Evolutionary conservation across 2,113 vertebrate genomes (phyloP), one percentile per base, ranked within the genome.

Genomic region (Oriolus oriolus): DNA sequence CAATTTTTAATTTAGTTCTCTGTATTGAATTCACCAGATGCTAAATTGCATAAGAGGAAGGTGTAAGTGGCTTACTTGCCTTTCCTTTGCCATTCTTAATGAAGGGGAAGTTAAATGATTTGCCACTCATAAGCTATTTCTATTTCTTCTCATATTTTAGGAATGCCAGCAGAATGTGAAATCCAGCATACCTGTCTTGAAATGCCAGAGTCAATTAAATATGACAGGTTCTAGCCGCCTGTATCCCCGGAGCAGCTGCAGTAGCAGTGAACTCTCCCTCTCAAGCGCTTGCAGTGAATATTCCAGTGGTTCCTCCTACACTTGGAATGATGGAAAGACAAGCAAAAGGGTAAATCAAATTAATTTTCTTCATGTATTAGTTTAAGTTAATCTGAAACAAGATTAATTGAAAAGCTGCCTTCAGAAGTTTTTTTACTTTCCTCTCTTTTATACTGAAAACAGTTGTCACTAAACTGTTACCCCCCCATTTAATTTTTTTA

Each of bases 281-380:
- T 99, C 99, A 6, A 99, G 99, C 59, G 98, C 98, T 50, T 99
- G 99, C 98, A 99, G 99, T 16, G 99, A 99, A 96, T 98, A 98
- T 97, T 99, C 99, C 98, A 99, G 99, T 11, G 97, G 99, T 94
- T 99, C 99, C 26, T 99, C 99, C 33, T 98, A 97, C 94, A 99
- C 99, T 14, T 99, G 99, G 98, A 99, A 98, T 52, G 98, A 99
- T 50, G 98, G 98, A 71, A 98, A 98, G 93, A 98, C 98, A 87
- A 98, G 98, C 90, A 98, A 98, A 98, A 98, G 97, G 98, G 99
- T 99, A 98, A 97, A 91, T 49, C 24, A 41, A 57, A 53, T 90
- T 57, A 33, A 71, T 94, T 93, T 90, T 76, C 66, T 75, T 61
- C 20, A 14, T 73, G 87, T 66, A 41, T 42, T 93, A 49, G 28